Evolutionary conservation across 2,113 vertebrate genomes (phyloP).

Genomic region (Brachyhypopomus gauderio): DNA sequence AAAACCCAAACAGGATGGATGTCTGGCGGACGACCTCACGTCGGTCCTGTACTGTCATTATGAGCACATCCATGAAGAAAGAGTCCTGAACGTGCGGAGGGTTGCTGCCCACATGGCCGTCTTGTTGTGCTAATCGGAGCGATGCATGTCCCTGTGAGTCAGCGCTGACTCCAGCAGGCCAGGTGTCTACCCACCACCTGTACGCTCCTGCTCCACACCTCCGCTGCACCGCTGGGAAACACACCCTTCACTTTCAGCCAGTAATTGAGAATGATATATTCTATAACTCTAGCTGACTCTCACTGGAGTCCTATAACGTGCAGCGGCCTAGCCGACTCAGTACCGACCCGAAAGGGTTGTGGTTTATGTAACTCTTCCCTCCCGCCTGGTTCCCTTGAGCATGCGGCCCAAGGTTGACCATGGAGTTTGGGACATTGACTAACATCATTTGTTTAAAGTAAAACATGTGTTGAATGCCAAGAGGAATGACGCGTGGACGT

Average conservation of each 20-base stretch:
- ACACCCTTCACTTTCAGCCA: not conserved
- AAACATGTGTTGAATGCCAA: not conserved
- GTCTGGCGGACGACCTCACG: not conserved
- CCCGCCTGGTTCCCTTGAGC: not conserved
- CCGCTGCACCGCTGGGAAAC: constrained; percentile 12
- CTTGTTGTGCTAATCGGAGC: not conserved
- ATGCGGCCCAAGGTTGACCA: not conserved
- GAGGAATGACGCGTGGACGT: not conserved
- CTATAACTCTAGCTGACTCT: not conserved
- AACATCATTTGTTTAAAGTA: not conserved
- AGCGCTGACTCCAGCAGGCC: not conserved
- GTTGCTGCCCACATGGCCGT: not conserved
- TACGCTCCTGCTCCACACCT: not conserved
- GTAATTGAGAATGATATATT: constrained; percentile 4
- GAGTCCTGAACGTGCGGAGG: constrained; percentile 24
- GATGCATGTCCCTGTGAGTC: not conserved
- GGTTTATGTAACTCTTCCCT: not conserved
- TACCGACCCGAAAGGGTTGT: not conserved
- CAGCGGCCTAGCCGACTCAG: not conserved
- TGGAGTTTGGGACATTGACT: not conserved
- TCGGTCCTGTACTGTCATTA: not conserved
- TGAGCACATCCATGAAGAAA: constrained; percentile 10
- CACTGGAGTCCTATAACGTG: too few species aligned
- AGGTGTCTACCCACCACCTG: not conserved
- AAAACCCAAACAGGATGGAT: not conserved